Percentiles rank a stretch among this genome's conserved stretches.
These are phyloP conservation scores for Eledone cirrhosa DNA, from an alignment of 2,888 invertebrate species.

Conservation along the genomic window DNA sequence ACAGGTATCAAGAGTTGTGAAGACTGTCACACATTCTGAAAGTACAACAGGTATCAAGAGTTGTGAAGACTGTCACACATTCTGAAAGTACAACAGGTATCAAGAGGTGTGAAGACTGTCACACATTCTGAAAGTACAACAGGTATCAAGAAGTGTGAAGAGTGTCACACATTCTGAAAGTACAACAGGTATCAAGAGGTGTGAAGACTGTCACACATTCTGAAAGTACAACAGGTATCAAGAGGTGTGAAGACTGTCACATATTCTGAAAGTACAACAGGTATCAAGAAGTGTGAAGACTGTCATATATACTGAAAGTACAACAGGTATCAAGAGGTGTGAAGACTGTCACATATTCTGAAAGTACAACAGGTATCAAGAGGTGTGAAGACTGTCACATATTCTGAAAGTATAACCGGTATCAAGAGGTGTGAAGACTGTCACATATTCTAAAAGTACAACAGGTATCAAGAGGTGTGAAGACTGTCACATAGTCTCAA, in stretches of 20 bases:
- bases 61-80: conserved; percentile 86
- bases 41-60: conserved; percentile 50
- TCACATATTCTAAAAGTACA: conserved; percentile 75
- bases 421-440: conserved; percentile 76
- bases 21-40: conserved; percentile 81
- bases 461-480: conserved; percentile 70
- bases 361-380: background rate
- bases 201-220: conserved; percentile 83
- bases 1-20: conserved; percentile 70
- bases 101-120: conserved; percentile 81
- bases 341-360: conserved; percentile 82
- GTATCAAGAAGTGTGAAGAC: conserved; percentile 71
- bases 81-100: conserved; percentile 38
- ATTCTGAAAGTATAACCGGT: conserved; percentile 66
- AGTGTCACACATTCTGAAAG: conserved; percentile 78
- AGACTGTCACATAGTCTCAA: conserved; percentile 81
- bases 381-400: conserved; percentile 84
- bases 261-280: conserved; percentile 67
- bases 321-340: conserved; percentile 69
- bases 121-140: conserved; percentile 70
- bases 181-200: conserved; percentile 67
- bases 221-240: conserved; percentile 29
- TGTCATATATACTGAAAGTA: conserved; percentile 77
- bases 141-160: conserved; percentile 68
- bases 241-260: conserved; percentile 84